These are phyloP conservation scores for Andrena camellia DNA, from an alignment of 2,888 invertebrate species.

Conservation along the genomic window DNA sequence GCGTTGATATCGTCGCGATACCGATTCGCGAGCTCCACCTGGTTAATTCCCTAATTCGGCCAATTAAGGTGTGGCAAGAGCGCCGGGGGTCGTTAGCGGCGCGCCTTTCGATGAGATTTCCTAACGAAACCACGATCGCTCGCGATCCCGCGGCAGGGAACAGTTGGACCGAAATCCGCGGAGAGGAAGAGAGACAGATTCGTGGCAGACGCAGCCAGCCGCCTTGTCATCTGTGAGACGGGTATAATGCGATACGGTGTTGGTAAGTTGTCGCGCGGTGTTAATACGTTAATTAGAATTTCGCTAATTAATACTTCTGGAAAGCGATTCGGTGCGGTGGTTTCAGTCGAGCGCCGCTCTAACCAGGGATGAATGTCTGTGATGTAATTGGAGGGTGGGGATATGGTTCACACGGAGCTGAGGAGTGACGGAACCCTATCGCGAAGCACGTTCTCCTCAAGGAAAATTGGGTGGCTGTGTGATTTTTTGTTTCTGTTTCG, in stretches of 20 bases:
- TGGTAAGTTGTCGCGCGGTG: slow-evolving; percentile 36
- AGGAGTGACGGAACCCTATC: not conserved
- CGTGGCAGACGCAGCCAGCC: slow-evolving; percentile 14
- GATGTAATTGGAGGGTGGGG: slow-evolving; percentile 38
- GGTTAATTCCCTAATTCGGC: not conserved
- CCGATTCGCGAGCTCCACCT: not conserved
- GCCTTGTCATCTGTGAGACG: slow-evolving; percentile 19
- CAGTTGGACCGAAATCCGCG: slow-evolving; percentile 1
- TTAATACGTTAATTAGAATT: slow-evolving; percentile 59
- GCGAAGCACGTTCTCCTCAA: not conserved
- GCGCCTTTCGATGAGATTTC: slow-evolving; percentile 6
- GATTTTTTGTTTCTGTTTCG: not conserved
- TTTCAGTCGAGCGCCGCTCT: slow-evolving; percentile 4
- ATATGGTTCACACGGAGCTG: not conserved
- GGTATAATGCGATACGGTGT: slow-evolving; percentile 33
- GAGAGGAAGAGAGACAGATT: slow-evolving; percentile 14
- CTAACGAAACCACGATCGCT: slow-evolving; percentile 17
- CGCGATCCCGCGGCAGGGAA: not conserved
- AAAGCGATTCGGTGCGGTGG: slow-evolving; percentile 24
- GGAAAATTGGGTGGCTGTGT: not conserved
- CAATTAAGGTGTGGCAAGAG: slow-evolving; percentile 4
- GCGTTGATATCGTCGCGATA: not conserved
- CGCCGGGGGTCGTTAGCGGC: slow-evolving; percentile 6
- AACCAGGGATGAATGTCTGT: slow-evolving; percentile 25
- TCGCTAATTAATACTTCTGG: slow-evolving; percentile 57